Percentiles rank a stretch among this genome's conserved stretches.
Evolutionary conservation across 2,888 invertebrate species (phyloP).

Genomic region (Orthosia cruda): DNA sequence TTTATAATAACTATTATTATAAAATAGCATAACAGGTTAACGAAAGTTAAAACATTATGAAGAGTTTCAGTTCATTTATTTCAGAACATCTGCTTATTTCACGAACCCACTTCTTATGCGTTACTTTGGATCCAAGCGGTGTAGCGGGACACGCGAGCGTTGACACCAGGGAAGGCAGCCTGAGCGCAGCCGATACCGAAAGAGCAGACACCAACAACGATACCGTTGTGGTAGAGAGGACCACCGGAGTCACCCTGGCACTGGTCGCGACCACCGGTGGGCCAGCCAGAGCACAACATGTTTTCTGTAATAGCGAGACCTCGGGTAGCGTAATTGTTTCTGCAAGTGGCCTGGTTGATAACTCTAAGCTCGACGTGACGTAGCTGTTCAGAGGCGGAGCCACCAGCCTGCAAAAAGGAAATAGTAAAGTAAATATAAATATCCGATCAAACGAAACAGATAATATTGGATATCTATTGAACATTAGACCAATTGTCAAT

Average conservation of each 20-base stretch:
- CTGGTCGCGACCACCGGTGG: constrained; percentile 76
- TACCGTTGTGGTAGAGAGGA: constrained; percentile 77
- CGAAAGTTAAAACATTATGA: too few species aligned
- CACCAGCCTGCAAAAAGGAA: constrained; percentile 59
- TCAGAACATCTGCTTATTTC: background rate
- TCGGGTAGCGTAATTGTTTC: constrained; percentile 64
- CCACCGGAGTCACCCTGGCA: constrained; percentile 81
- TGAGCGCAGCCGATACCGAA: constrained; percentile 75
- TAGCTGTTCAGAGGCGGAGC: constrained; percentile 71
- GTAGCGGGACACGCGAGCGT: constrained; percentile 76
- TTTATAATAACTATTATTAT: too few species aligned
- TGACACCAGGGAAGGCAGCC: constrained; percentile 77
- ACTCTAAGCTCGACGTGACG: constrained; percentile 76
- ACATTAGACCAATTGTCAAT: background rate
- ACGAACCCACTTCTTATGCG: background rate
- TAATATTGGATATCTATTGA: too few species aligned
- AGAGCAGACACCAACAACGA: constrained; percentile 79
- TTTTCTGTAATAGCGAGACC: constrained; percentile 72
- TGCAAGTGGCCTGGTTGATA: constrained; percentile 73
- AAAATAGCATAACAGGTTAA: too few species aligned
- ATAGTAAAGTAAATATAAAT: background rate
- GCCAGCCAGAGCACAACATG: constrained; percentile 80
- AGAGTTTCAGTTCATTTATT: background rate
- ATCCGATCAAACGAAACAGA: background rate
- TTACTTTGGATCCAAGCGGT: constrained; percentile 76